Evolutionary conservation across 2,113 vertebrate species (phyloP).

Genomic region (Oncorhynchus masou): DNA sequence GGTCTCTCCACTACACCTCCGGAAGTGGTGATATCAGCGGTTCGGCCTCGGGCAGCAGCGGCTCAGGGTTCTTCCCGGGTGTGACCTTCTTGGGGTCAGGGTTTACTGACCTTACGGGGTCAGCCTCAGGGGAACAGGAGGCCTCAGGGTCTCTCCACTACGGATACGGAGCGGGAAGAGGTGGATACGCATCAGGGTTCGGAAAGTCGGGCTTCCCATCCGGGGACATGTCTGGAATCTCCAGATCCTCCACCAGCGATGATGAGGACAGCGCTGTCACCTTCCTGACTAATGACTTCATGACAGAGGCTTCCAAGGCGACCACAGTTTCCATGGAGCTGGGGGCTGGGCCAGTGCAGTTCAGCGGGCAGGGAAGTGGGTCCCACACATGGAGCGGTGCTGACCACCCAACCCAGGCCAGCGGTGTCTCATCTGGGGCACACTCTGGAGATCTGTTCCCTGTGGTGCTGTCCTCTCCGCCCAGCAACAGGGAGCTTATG

Average conservation of each 20-base stretch:
- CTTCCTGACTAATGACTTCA: constrained; percentile 70
- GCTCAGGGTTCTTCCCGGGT: constrained; percentile 66
- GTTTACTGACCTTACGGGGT: constrained; percentile 72
- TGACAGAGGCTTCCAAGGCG: constrained; percentile 67
- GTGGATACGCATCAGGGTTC: constrained; percentile 73
- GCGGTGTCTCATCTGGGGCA: constrained; percentile 36
- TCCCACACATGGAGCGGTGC: constrained; percentile 63
- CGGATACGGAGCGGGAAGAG: constrained; percentile 75
- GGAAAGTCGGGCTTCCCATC: constrained; percentile 74
- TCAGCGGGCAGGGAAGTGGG: constrained; percentile 53
- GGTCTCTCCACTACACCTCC: constrained; percentile 65
- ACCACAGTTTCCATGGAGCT: constrained; percentile 71
- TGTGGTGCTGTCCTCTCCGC: constrained; percentile 50
- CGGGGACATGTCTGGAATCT: constrained; percentile 62
- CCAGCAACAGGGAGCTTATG: constrained; percentile 58
- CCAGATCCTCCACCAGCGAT: constrained; percentile 68
- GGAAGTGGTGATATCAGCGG: constrained; percentile 57
- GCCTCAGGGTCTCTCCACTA: constrained; percentile 75
- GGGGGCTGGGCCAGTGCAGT: constrained; percentile 65
- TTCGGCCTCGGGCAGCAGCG: constrained; percentile 52
- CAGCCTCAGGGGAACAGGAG: constrained; percentile 74
- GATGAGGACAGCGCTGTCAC: constrained; percentile 54
- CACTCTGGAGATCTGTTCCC: constrained; percentile 61
- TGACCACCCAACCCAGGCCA: constrained; percentile 13
- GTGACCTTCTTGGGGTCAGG: constrained; percentile 78